These are phyloP conservation scores for Drosophila littoralis DNA, from an alignment of 1,140 invertebrate genomes.

Conservation along the genomic window DNA sequence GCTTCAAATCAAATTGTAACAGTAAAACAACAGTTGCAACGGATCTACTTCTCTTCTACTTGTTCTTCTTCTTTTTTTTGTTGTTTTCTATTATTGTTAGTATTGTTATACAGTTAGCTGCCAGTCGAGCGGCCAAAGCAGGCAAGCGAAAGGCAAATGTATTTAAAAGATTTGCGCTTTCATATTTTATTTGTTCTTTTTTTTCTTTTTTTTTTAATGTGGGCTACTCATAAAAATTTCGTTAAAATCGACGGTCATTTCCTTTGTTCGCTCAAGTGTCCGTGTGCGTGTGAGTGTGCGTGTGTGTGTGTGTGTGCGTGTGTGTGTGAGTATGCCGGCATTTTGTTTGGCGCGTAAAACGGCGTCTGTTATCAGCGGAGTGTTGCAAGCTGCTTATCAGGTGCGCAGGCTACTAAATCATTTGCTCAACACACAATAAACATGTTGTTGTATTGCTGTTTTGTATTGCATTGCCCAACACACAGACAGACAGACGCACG, in stretches of 20 bases:
- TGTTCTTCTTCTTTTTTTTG: background rate
- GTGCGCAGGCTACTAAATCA: slow-evolving; percentile 34
- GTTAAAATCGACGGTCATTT: slow-evolving; percentile 21
- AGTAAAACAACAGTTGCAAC: slow-evolving; percentile 24
- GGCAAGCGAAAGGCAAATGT: slow-evolving; percentile 12
- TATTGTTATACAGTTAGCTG: slow-evolving; percentile 16
- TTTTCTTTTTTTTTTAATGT: slow-evolving; percentile 12
- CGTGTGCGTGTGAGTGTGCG: slow-evolving; percentile 7
- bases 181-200: background rate
- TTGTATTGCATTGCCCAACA: background rate
- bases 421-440: slow-evolving; percentile 13
- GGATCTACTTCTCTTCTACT: background rate
- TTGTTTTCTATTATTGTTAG: background rate
- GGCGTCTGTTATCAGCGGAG: slow-evolving; percentile 24
- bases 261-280: background rate
- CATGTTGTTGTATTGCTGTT: slow-evolving; percentile 12
- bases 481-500: slow-evolving; percentile 11
- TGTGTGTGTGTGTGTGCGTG: slow-evolving; percentile 18
- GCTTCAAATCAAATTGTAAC: slow-evolving; percentile 34
- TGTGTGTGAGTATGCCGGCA: slow-evolving; percentile 45
- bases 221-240: background rate
- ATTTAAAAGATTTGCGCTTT: slow-evolving; percentile 27
- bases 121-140: slow-evolving; percentile 11
- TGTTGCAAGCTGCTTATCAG: slow-evolving; percentile 51
- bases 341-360: slow-evolving; percentile 71